Conservation (phyloP, 2,113 vertebrate genomes). For the Mustela lutreola region DNA sequence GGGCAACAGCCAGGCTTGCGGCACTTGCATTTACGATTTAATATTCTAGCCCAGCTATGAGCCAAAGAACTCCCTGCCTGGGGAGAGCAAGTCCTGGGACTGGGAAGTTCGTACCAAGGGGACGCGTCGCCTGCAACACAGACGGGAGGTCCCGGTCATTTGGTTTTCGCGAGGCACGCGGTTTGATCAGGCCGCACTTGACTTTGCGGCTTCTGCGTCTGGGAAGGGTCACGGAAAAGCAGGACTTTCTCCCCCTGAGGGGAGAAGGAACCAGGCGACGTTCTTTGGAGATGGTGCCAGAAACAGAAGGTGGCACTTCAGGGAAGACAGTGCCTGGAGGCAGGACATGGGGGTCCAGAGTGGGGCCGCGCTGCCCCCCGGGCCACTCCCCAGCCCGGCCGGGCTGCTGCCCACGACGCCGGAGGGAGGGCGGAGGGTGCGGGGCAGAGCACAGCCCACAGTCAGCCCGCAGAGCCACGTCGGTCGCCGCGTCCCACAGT, state of each 20-base stretch:
- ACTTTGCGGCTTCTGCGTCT: background rate
- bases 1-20: accelerated
- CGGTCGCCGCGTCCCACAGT: too few relatives aligned
- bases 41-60: background rate
- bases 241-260: background rate
- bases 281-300: background rate
- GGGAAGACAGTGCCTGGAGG: too few relatives aligned
- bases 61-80: background rate
- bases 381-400: too few relatives aligned
- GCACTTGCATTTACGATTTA: accelerated
- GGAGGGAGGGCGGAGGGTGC: too few relatives aligned
- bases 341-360: background rate
- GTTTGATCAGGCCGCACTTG: background rate
- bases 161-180: background rate
- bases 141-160: background rate
- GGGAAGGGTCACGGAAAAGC: background rate
- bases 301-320: background rate
- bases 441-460: background rate
- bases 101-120: background rate
- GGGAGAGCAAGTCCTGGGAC: background rate
- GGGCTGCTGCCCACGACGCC: too few relatives aligned
- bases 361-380: background rate
- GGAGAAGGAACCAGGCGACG: background rate
- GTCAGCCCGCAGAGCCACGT: too few relatives aligned
- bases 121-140: background rate